phyloP scores from a whole-genome alignment of 2,113 vertebrate species.

The Procapra przewalskii region DNA sequence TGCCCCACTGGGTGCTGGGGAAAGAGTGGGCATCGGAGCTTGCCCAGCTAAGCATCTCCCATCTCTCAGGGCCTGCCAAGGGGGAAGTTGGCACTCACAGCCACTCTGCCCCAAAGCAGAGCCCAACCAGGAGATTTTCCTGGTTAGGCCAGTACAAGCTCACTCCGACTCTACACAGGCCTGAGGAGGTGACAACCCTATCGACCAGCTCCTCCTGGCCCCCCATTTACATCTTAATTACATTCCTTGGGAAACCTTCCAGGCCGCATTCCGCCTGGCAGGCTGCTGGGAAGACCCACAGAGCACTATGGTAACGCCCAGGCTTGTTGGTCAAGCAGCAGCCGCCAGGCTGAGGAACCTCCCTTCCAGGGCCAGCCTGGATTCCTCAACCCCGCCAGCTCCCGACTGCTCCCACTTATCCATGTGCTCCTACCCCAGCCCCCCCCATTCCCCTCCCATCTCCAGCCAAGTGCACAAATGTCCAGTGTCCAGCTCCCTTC shows the following conservation, averaged over 20 bases:
- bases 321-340: slow-evolving; percentile 7
- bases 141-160: slow-evolving; percentile 56
- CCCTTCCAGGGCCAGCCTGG: slow-evolving; percentile 15
- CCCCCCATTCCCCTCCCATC: not conserved
- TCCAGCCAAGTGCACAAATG: not conserved
- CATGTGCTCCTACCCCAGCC: not conserved
- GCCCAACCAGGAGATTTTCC: slow-evolving; percentile 72
- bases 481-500: not conserved
- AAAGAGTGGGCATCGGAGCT: not conserved
- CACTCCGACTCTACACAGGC: slow-evolving; percentile 42
- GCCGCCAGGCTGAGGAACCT: slow-evolving; percentile 6
- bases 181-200: slow-evolving; percentile 73
- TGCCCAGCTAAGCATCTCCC: not conserved
- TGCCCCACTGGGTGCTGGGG: not conserved
- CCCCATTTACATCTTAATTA: slow-evolving; percentile 78
- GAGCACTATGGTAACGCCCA: slow-evolving; percentile 68
- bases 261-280: slow-evolving; percentile 74
- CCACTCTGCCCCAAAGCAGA: slow-evolving; percentile 41
- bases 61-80: not conserved
- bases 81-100: slow-evolving; percentile 29
- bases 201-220: slow-evolving; percentile 57
- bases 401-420: not conserved
- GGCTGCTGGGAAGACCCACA: slow-evolving; percentile 64
- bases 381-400: slow-evolving; percentile 10
- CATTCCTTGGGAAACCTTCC: slow-evolving; percentile 82